Conservation (phyloP, 2,113 vertebrate species). For the Jacana jacana region DNA sequence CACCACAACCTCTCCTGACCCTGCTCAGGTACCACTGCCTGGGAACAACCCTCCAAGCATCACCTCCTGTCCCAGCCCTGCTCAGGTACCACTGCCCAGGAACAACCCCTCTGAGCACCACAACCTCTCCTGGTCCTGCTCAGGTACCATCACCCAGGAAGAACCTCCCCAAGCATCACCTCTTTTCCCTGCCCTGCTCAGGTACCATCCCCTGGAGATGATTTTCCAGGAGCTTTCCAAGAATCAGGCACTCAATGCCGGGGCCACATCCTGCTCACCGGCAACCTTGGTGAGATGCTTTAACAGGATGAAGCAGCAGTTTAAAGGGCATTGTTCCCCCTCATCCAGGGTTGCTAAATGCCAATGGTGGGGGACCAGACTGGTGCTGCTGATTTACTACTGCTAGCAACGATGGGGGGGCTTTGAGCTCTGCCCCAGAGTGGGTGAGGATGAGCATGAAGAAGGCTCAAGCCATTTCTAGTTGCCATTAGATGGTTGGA, state of each 20-base stretch:
- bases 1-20: no score
- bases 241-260: rapidly evolving
- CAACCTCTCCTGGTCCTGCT: neutral
- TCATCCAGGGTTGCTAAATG: no score
- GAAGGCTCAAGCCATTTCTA: neutral
- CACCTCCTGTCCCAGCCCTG: neutral
- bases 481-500: no score
- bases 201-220: neutral
- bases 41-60: neutral
- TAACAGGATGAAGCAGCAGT: neutral
- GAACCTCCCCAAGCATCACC: neutral
- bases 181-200: rapidly evolving
- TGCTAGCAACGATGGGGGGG: rapidly evolving
- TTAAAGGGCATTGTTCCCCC: neutral
- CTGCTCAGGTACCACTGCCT: neutral
- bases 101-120: neutral
- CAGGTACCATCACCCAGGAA: no score
- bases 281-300: no score
- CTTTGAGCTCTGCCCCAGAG: neutral
- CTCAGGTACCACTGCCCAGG: neutral
- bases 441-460: neutral
- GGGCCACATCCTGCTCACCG: neutral
- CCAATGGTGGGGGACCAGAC: neutral
- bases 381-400: neutral
- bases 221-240: neutral